Percentiles rank a stretch among this genome's conserved stretches.
Conservation (phyloP, 2,113 vertebrate species). For the Amblyornis subalaris region DNA sequence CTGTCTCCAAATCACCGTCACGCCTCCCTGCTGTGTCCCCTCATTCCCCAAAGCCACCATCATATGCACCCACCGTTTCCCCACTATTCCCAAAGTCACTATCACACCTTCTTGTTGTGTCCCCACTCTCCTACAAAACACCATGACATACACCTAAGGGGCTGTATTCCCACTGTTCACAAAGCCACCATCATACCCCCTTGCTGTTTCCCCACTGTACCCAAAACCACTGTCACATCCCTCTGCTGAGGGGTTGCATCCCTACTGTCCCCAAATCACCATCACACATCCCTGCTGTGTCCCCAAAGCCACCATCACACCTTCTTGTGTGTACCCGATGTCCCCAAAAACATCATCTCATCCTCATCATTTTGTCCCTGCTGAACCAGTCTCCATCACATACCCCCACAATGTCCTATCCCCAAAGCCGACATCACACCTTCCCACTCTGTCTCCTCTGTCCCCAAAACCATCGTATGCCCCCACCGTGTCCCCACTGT, state of each 20-base stretch:
- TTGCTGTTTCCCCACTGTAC: no score
- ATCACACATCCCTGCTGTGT: accelerated
- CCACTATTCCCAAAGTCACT: neutral
- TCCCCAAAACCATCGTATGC: neutral
- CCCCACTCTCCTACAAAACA: neutral
- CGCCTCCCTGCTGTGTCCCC: neutral
- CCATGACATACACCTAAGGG: no score
- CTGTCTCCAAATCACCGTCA: neutral
- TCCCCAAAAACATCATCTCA: neutral
- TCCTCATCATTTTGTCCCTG: accelerated
- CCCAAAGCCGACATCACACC: neutral
- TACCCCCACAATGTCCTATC: no score
- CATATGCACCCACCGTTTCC: accelerated
- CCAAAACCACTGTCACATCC: neutral
- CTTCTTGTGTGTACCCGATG: neutral
- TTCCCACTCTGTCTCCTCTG: neutral
- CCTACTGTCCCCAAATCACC: neutral
- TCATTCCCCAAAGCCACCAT: neutral
- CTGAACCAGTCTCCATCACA: neutral
- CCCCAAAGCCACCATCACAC: neutral
- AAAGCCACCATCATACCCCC: neutral
- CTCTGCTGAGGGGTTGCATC: neutral
- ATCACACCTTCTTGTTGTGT: neutral
- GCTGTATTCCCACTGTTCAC: neutral
- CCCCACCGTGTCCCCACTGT: no score